Evolutionary conservation across 2,797 vertebrate species (phyloP), one percentile per base, ranked within the genome.

Genomic region (Chloroceryle amazona): DNA sequence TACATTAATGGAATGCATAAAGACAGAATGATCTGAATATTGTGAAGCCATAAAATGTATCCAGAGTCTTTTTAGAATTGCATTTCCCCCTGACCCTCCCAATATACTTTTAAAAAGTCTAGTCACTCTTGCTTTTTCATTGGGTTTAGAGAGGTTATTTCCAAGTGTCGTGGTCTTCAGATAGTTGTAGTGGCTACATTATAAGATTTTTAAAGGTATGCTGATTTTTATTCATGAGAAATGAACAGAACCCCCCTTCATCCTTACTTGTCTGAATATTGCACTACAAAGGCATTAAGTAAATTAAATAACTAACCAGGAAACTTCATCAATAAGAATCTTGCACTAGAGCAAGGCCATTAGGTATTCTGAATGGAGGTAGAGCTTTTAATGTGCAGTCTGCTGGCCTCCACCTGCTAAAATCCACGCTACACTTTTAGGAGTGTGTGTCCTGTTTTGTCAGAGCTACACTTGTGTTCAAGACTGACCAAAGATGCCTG

Each of bases 1-100:
- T 51, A 11, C 13, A 51, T 63, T 55, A 63, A 72, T 37, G 39
- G 83, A 81, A 46, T 42, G 15, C 0, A 2, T 7, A 44, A 60
- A 35, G 19, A 11, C 15, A 73, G 25, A 20, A 70, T 37, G 23
- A 66, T 61, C 25, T 87, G 1, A 25, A 49, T 52, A 79, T 28
- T 75, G 31, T 28, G 39, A 85, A 83, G 14, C 10, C 11, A 13
- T 21, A 57, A 79, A 78, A 49, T 21, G 7, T 60, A 37, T 37
- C 28, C 4, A 3, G 49, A 61, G 35, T 12, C 8, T 15, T 57
- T 87, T 74, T 52, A 81, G 55, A 58, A 65, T 35, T 86, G 10
- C 12, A 49, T 5, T 63, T 57, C 4, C 6, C 7, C 31, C 29
- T 2, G 0, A 7, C 14, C 8, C 7, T 5, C 5, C 14, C 28